These are phyloP conservation scores for Poeciliopsis gracilis DNA, from an alignment of 2,797 vertebrate genomes.

Conservation along the genomic window DNA sequence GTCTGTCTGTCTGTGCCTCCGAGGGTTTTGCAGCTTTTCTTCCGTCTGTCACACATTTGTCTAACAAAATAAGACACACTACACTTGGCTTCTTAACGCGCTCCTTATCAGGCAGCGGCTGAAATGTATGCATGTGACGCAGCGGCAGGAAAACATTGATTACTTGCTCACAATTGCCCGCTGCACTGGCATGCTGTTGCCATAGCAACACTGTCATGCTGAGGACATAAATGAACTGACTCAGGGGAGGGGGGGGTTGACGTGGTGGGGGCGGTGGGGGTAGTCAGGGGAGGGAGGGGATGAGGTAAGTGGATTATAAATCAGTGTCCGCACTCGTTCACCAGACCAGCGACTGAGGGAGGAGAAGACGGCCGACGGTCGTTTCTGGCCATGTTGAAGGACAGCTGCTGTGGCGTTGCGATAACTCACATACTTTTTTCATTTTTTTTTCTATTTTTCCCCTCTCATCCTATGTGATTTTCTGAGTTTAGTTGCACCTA, in stretches of 20 bases:
- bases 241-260: not conserved
- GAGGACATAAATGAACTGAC: conserved; percentile 29
- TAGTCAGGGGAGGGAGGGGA: not conserved
- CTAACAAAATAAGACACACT: not conserved
- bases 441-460: not conserved
- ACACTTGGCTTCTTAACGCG: conserved; percentile 3
- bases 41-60: conserved; percentile 10
- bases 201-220: conserved; percentile 63
- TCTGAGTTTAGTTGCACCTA: not conserved
- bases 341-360: conserved; percentile 26
- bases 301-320: conserved; percentile 52
- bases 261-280: not conserved
- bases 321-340: conserved; percentile 40
- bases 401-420: conserved; percentile 20
- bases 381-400: conserved; percentile 24
- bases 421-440: not conserved
- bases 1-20: not conserved
- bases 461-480: not conserved
- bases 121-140: conserved; percentile 21
- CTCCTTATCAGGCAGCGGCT: conserved; percentile 21
- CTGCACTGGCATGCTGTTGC: conserved; percentile 64
- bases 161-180: conserved; percentile 41
- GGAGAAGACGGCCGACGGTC: conserved; percentile 26
- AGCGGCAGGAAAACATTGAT: conserved; percentile 38
- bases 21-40: conserved; percentile 5